Evolutionary conservation across 2,113 vertebrate species (phyloP).

Genomic region (Murina feae): DNA sequence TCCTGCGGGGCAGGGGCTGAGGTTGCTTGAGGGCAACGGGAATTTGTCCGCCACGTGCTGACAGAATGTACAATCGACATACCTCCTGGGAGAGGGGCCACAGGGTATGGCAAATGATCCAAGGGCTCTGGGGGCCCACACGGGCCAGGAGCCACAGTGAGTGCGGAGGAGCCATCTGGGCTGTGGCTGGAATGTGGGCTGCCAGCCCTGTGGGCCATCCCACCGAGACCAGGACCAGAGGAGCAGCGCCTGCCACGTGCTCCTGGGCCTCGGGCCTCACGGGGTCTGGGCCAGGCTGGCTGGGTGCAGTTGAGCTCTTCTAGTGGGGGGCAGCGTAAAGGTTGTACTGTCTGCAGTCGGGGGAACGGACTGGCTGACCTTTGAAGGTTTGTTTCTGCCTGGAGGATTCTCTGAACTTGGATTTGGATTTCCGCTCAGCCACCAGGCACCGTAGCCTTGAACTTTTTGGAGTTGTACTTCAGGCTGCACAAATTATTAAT

Average conservation of each 20-base stretch:
- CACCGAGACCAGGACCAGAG: neutral
- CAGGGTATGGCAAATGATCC: fast-evolving
- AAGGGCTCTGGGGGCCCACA: neutral
- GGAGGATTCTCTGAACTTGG: neutral
- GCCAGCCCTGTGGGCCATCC: neutral
- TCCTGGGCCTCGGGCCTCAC: neutral
- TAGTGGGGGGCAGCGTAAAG: constrained; percentile 26
- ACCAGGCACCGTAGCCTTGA: neutral
- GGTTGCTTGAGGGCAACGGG: fast-evolving
- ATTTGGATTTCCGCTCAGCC: neutral
- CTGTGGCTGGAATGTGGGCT: neutral
- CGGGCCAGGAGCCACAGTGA: neutral
- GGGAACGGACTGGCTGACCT: constrained; percentile 46
- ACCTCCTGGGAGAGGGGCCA: neutral
- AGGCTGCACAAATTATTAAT: neutral
- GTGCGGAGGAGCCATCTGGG: neutral
- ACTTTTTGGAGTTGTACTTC: neutral
- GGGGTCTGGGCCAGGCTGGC: neutral
- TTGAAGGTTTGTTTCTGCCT: constrained; percentile 43
- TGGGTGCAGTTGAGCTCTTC: neutral
- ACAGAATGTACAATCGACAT: neutral
- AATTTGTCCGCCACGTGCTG: neutral
- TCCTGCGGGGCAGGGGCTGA: too few species aligned
- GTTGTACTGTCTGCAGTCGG: constrained; percentile 44
- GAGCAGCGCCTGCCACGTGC: fast-evolving